phyloP scores from a whole-genome alignment of 2,113 vertebrate genomes.

The Lepus timidus region DNA sequence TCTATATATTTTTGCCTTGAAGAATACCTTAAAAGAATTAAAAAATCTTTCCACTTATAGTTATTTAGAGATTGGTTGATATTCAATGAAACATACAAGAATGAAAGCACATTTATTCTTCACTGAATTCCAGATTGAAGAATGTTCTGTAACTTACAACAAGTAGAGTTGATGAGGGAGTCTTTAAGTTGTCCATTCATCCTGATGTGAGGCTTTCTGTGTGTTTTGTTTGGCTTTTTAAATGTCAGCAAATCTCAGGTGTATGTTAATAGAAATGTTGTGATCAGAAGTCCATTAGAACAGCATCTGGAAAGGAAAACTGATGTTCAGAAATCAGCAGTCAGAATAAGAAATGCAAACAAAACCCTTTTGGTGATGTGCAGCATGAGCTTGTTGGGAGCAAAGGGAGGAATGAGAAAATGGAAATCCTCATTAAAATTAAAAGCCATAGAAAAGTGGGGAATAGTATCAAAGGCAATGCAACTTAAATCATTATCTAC shows the following conservation, averaged over 20 bases:
- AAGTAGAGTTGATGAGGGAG: neutral
- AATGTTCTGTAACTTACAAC: neutral
- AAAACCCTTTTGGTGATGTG: constrained; percentile 46
- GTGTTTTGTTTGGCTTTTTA: constrained; percentile 56
- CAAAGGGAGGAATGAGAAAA: constrained; percentile 56
- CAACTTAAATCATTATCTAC: constrained; percentile 65
- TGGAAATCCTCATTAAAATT: constrained; percentile 80
- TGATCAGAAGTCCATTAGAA: constrained; percentile 63
- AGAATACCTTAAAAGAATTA: neutral
- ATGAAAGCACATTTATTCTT: constrained; percentile 36
- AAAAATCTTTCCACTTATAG: neutral
- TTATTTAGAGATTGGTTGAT: constrained; percentile 34
- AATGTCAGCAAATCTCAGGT: constrained; percentile 56
- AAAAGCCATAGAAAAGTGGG: constrained; percentile 77
- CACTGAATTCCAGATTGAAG: neutral
- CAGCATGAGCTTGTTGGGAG: constrained; percentile 47
- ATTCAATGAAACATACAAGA: constrained; percentile 32
- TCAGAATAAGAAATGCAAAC: constrained; percentile 51
- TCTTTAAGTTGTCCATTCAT: constrained; percentile 34
- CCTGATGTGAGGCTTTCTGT: neutral
- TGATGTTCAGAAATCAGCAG: constrained; percentile 42
- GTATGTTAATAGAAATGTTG: constrained; percentile 47
- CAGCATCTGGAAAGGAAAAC: constrained; percentile 61
- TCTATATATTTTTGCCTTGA: constrained; percentile 10
- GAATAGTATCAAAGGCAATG: constrained; percentile 70